Conservation (phyloP, 2,888 invertebrate genomes). For the Cyclophora albipunctata region DNA sequence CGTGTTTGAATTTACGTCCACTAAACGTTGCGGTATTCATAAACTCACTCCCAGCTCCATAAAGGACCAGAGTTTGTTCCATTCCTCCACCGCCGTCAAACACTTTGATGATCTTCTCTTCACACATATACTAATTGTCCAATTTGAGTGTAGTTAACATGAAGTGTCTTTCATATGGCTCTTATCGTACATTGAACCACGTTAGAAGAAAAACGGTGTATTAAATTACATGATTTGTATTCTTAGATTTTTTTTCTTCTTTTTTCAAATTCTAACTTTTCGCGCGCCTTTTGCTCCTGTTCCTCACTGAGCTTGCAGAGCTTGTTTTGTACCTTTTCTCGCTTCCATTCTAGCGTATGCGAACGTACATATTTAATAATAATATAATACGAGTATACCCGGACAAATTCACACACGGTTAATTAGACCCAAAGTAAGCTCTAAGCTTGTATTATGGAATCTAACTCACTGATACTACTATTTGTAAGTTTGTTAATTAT, state of each 20-base stretch:
- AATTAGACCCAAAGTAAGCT: too few species aligned
- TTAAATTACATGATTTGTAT: neutral
- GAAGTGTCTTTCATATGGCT: neutral
- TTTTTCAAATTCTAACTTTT: neutral
- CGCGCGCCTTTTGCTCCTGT: neutral
- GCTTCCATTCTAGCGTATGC: neutral
- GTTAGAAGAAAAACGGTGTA: neutral
- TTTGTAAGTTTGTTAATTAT: too few species aligned
- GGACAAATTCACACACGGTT: too few species aligned
- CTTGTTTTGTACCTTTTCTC: neutral
- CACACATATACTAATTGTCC: neutral
- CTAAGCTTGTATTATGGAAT: too few species aligned
- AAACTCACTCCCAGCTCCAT: neutral
- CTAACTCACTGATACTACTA: too few species aligned
- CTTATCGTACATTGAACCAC: neutral
- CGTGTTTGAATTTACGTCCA: conserved; percentile 1
- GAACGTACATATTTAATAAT: neutral
- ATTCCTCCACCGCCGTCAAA: neutral
- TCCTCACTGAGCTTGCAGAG: too few species aligned
- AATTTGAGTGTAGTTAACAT: neutral
- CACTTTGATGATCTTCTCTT: conserved; percentile 1
- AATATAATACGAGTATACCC: too few species aligned
- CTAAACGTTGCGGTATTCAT: neutral
- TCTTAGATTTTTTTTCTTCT: neutral
- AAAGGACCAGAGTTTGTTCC: neutral